These are phyloP conservation scores for Canis aureus DNA, from an alignment of 2,113 vertebrate species.

Conservation along the genomic window DNA sequence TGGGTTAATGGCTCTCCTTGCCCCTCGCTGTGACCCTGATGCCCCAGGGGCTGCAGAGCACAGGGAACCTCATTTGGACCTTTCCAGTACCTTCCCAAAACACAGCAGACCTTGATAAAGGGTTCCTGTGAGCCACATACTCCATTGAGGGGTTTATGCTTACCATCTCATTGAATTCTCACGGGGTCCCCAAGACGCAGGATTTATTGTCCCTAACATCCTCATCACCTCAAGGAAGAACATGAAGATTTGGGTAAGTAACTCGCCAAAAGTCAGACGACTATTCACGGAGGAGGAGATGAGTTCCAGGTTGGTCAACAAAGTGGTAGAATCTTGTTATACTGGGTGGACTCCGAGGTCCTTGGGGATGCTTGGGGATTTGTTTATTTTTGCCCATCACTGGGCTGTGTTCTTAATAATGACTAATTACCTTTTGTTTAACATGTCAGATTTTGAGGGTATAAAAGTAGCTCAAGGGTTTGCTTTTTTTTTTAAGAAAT, in stretches of 20 bases:
- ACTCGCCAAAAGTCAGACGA: neutral
- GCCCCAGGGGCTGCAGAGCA: rapidly evolving
- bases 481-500: neutral
- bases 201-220: neutral
- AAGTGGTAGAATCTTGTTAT: neutral
- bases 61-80: rapidly evolving
- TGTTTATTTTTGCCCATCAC: neutral
- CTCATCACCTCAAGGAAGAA: slow-evolving; percentile 19
- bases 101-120: neutral
- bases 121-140: too few species aligned
- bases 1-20: rapidly evolving
- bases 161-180: neutral
- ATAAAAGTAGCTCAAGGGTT: neutral
- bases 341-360: neutral
- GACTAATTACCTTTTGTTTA: neutral
- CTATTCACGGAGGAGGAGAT: neutral
- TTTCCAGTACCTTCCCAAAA: neutral
- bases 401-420: neutral
- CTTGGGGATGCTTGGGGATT: neutral
- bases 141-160: too few species aligned
- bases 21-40: rapidly evolving
- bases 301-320: neutral
- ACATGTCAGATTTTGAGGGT: neutral
- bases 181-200: neutral
- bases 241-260: neutral